Percentiles rank a stretch among this genome's conserved stretches.
Conservation (phyloP, 2,113 vertebrate species). For the Eubucco bourcierii region DNA sequence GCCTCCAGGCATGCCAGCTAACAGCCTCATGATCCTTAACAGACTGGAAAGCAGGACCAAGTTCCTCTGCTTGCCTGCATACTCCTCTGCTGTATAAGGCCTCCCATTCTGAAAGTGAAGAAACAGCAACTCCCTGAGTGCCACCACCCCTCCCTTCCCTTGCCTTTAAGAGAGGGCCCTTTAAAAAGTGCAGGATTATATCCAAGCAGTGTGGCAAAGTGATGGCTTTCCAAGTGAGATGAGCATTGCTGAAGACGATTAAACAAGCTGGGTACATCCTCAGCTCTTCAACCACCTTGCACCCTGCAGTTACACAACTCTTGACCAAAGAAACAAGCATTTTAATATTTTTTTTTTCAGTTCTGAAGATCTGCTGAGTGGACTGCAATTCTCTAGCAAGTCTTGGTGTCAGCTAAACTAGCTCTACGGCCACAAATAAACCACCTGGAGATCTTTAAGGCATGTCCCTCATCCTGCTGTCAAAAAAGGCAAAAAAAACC, state of each 20-base stretch:
- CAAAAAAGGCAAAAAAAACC: neutral
- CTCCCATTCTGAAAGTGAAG: neutral
- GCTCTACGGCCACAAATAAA: neutral
- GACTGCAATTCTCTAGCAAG: neutral
- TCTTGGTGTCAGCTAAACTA: neutral
- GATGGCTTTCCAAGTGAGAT: neutral
- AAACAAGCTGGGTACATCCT: neutral
- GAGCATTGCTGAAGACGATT: neutral
- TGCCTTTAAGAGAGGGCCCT: neutral
- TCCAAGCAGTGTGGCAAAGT: neutral
- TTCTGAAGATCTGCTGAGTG: neutral
- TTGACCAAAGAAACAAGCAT: neutral
- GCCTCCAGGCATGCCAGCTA: neutral
- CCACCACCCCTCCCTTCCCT: neutral
- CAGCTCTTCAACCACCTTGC: neutral
- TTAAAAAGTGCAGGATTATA: neutral
- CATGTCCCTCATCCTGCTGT: neutral
- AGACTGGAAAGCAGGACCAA: neutral
- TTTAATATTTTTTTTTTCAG: rapidly evolving
- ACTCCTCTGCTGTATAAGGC: neutral
- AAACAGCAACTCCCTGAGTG: neutral
- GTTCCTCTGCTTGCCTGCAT: neutral
- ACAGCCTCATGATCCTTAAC: neutral
- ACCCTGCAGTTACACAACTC: neutral
- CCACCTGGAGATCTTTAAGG: neutral